Evolutionary conservation across 1,140 invertebrate species (phyloP), one percentile per base, ranked within the genome.

Genomic region (Trichonephila clavipes): DNA sequence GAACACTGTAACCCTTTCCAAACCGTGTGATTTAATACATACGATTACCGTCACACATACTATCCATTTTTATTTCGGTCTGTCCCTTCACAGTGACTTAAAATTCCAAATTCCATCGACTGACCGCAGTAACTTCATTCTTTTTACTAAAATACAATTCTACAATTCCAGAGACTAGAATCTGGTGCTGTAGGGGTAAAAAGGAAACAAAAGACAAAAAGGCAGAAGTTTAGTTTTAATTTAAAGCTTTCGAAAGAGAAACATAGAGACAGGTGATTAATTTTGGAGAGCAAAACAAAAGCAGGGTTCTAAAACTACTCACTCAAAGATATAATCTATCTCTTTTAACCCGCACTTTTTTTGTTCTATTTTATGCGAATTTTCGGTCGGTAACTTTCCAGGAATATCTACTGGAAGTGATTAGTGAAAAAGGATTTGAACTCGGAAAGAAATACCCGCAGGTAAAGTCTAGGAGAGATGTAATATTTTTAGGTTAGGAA

Each of bases 371-470:
- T 64, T 16, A 6, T 72, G n/a, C 28, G 28, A 72, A 34, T 24
- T 21, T 18, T 16, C 69, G 69, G 69, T 72, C 69, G 69, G 69
- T 72, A 72, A 72, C 69, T 72, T 72, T 72, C 69, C 69, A 72
- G 28, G 69, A 72, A 72, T 28, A 72, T 18, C 69, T 34, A 24
- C n/a, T 24, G 28, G 16, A 34, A 24, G 28, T 72, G n/a, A 34
- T 18, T 16, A 72, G 69, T 24, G 69, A 28, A 72, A 51, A 72
- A 72, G 69, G 69, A 28, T 72, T 72, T 28, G 69, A 72, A 34
- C 69, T 72, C 69, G 3, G 28, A 64, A 28, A 16, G 14, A 28
- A 72, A 34, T 72, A 28, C 24, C n/a, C 64, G n/a, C 21, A 66
- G 64, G 64, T 72, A 34, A 40, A 72, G 69, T 34, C 28, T 28